Evolutionary conservation across 2,797 vertebrate species (phyloP), one percentile per base, ranked within the genome.

Genomic region (Heliangelus exortis): DNA sequence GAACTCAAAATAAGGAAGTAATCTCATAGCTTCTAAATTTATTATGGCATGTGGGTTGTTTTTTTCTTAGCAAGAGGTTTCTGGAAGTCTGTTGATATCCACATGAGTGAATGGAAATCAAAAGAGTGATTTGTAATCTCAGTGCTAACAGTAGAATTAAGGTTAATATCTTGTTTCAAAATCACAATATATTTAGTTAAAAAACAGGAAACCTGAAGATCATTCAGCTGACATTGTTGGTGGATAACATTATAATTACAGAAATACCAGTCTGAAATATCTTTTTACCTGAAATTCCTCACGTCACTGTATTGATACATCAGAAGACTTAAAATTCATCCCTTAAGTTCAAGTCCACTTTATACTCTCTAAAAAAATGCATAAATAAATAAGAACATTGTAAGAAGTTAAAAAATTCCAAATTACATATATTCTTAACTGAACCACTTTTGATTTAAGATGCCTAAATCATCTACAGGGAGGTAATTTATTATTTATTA

Each of bases 401-500:
- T 31, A 29, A 67, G 11, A 62, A 68, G 28, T 33, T 34, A 45
- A 75, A 55, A 76, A 45, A 26, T 77, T 87, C 33, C 4, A 25
- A 67, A 82, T 84, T 7, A 63, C 4, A 6, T 39, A 11, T 36
- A 28, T 58, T 58, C 9, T 47, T 29, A 71, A 71, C 7, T 71
- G 9, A 78, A 72, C 31, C 7, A 5, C 6, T 19, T 74, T 77
- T 58, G 4, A 4, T 80, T 82, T 62, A 63, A 61, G 21, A 39
- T 22, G 8, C 2, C 9, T 75, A 75, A 71, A 61, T 65, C 68
- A 34, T 20, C 33, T 61, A 19, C 7, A 54, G 28, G 5, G 4
- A 6, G 2, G 1, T 22, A 21, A 8, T 15, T 73, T 19, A 20
- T 29, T 4, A 5, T 71, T 78, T 33, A 3, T 1, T 41, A 41